Conservation (phyloP, 2,888 invertebrate species). For the Ernsta delagoae region DNA sequence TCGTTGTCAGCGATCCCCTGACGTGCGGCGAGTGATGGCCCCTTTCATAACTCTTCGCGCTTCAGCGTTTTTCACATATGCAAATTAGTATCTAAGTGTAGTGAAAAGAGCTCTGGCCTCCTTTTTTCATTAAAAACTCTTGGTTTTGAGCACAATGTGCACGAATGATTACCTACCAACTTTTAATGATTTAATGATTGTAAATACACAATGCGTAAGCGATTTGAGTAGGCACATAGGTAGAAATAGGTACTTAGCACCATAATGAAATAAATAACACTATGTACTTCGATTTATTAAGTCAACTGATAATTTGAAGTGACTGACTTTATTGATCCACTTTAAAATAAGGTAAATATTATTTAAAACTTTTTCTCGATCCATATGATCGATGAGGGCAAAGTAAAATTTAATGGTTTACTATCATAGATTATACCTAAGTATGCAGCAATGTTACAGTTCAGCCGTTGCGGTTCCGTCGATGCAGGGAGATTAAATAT, state of each 20-base stretch:
- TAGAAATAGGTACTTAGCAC: no score
- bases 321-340: no score
- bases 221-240: no score
- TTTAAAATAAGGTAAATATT: no score
- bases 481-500: constrained; percentile 31
- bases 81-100: constrained; percentile 7
- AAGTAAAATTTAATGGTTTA: not conserved
- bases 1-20: constrained; percentile 79
- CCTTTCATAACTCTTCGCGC: constrained; percentile 60
- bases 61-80: constrained; percentile 56
- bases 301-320: no score
- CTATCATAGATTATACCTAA: no score
- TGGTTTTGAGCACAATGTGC: not conserved
- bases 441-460: not conserved
- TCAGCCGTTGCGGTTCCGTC: constrained; percentile 18
- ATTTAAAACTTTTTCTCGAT: no score
- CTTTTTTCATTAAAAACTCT: constrained; percentile 2
- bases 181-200: no score
- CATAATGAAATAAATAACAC: no score
- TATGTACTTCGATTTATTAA: no score
- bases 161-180: no score
- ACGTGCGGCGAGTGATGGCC: constrained; percentile 64
- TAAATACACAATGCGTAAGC: no score
- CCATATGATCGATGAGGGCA: not conserved
- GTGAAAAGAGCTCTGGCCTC: not conserved